Percentiles rank a stretch among this genome's conserved stretches.
phyloP scores from a whole-genome alignment of 30 jellyfish, hydroid and myxozoan genomes.

The Aurelia sp. region DNA sequence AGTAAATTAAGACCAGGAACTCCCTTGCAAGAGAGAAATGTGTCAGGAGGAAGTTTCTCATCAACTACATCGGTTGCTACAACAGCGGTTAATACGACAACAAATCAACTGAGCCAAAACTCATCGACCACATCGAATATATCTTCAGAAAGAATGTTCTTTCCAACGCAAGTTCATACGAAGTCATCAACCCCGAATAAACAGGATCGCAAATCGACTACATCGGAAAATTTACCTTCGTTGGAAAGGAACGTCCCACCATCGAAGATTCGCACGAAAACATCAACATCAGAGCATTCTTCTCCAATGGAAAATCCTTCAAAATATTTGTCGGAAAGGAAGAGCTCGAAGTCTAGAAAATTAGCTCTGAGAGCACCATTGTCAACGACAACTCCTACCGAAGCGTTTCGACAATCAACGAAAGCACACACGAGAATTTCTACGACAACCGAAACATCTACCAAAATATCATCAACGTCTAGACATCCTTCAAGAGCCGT shows the following conservation, averaged over 20 bases:
- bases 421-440: too few species aligned
- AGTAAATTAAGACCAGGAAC: too few species aligned
- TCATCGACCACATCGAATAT: not conserved
- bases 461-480: too few species aligned
- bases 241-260: not conserved
- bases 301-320: not conserved
- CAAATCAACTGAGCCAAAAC: not conserved
- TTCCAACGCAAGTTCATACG: too few species aligned
- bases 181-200: too few species aligned
- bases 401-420: too few species aligned
- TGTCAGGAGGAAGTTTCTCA: too few species aligned
- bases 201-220: not conserved
- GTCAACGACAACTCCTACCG: too few species aligned
- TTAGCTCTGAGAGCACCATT: not conserved
- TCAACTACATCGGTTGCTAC: not conserved
- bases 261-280: not conserved
- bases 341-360: not conserved
- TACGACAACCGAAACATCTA: too few species aligned
- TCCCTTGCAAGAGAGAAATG: too few species aligned
- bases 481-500: too few species aligned
- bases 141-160: too few species aligned
- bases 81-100: not conserved
- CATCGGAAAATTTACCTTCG: not conserved
- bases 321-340: not conserved
- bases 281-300: not conserved